Evolutionary conservation across 2,797 vertebrate genomes (phyloP).

Genomic region (Sandelia bainsii): DNA sequence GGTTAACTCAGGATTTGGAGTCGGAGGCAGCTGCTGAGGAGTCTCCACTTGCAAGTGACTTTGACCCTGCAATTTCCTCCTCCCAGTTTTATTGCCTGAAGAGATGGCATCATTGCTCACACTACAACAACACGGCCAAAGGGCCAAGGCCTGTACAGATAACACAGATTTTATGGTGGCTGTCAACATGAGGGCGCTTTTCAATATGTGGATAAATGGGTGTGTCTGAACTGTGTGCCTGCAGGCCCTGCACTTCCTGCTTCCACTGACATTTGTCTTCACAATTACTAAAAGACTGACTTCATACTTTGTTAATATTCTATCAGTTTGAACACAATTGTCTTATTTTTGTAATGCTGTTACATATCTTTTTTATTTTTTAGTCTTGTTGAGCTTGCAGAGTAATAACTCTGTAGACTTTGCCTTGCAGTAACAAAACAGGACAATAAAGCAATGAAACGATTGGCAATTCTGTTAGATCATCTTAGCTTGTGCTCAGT

Average conservation of each 20-base stretch:
- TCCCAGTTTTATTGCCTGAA: conserved; percentile 82
- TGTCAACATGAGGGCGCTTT: conserved; percentile 77
- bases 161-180: conserved; percentile 83
- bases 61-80: conserved; percentile 81
- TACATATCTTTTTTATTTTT: neutral
- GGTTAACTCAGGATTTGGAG: conserved; percentile 52
- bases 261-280: conserved; percentile 49
- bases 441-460: conserved; percentile 71
- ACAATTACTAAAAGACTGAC: conserved; percentile 30
- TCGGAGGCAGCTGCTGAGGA: conserved; percentile 52
- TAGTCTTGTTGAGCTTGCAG: conserved; percentile 8
- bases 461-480: conserved; percentile 25
- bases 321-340: neutral
- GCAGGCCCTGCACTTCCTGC: conserved; percentile 60
- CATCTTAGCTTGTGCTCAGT: neutral
- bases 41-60: conserved; percentile 72
- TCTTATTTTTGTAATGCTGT: conserved; percentile 4
- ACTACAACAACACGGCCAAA: conserved; percentile 77
- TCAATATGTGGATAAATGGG: conserved; percentile 77
- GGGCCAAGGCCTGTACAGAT: conserved; percentile 83
- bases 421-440: conserved; percentile 73
- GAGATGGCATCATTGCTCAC: conserved; percentile 75
- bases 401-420: conserved; percentile 61
- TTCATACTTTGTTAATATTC: neutral
- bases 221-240: conserved; percentile 78